Base-by-base conservation (phyloP, 2,888 invertebrate species). In the Embidobia sp. region DNA sequence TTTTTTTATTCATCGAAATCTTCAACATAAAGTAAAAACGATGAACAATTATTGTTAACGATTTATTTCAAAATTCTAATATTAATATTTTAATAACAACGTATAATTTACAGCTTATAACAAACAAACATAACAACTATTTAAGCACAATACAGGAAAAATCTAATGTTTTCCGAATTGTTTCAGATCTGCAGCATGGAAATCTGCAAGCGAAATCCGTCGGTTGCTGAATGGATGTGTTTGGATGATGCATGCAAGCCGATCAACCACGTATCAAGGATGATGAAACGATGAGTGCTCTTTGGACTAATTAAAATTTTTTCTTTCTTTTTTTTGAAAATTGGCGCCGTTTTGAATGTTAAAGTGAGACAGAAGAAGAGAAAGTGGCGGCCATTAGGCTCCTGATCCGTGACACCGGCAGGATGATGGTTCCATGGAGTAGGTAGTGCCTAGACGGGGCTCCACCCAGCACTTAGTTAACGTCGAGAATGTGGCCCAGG, bases 381-480 rank as follows among this genome's bases (percentile, higher is more conserved):
- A 70, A 80, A 76, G 73, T 79, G 84, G 85, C 87, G 85, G 87
- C 87, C 87, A 87, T 87, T 86, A 84, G 84, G 84, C 82, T 83
- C 83, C 69, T 74, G 74, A 55, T 74, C 77, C 77, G 79, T 77
- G 70, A 74, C 77, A 77, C 53, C 51, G 53, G 59, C 61, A 85
- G 87, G 86, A 89, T 89, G 87, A 89, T 88, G 89, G 89, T 88
- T 88, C 85, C 85, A 87, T 83, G 85, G 84, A 83, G 88, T 86
- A 88, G 88, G 88, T 88, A 87, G 88, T 87, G 88, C 87, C 88
- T 87, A 88, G 88, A 88, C 85, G 86, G 87, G 83, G 86, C 89
- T 88, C 89, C 89, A 87, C 89, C 89, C 89, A 88, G 87, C 87
- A 87, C 87, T 92, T 92, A 92, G 92, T 92, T 92, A 91, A 91